Percentiles rank a stretch among this genome's conserved stretches.
Conservation (phyloP, 53 echinoderm and acorn worm genomes). For the Arbacia lixula region DNA sequence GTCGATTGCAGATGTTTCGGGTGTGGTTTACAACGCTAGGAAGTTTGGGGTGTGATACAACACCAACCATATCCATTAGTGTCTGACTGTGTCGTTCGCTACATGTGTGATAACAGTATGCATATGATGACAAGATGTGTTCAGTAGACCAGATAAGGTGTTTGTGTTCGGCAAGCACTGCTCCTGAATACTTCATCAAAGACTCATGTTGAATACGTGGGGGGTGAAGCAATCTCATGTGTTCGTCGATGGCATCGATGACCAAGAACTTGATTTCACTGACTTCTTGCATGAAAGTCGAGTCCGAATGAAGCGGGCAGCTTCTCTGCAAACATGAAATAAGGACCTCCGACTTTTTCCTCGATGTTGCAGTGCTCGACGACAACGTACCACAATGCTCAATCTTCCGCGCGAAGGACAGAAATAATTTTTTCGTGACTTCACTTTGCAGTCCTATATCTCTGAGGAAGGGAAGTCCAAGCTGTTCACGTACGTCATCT, state of each 20-base stretch:
- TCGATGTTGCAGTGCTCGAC: background rate
- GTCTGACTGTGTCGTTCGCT: background rate
- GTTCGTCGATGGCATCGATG: background rate
- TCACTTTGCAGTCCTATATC: conserved; percentile 27
- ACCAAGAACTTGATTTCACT: conserved; percentile 18
- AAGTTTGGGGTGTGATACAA: background rate
- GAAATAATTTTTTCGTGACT: conserved; percentile 1
- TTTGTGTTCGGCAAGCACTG: background rate
- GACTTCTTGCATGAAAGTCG: background rate
- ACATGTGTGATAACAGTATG: no score
- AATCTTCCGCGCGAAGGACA: conserved; percentile 13
- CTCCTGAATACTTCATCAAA: conserved; percentile 1
- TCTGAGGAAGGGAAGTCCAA: conserved; percentile 17
- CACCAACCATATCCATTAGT: background rate
- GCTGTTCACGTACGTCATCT: background rate
- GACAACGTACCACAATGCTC: background rate
- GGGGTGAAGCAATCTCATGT: background rate
- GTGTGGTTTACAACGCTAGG: background rate
- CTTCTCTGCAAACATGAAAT: background rate
- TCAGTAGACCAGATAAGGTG: conserved; percentile 16
- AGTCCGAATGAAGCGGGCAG: conserved; percentile 1
- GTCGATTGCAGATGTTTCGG: conserved; percentile 2
- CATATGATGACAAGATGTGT: background rate
- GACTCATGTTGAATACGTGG: background rate
- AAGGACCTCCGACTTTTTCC: background rate